A percentile compares a stretch with the other conserved stretches of the same genome.
Conservation (phyloP, 2,797 vertebrate species). For the Synaphobranchus kaupii region DNA sequence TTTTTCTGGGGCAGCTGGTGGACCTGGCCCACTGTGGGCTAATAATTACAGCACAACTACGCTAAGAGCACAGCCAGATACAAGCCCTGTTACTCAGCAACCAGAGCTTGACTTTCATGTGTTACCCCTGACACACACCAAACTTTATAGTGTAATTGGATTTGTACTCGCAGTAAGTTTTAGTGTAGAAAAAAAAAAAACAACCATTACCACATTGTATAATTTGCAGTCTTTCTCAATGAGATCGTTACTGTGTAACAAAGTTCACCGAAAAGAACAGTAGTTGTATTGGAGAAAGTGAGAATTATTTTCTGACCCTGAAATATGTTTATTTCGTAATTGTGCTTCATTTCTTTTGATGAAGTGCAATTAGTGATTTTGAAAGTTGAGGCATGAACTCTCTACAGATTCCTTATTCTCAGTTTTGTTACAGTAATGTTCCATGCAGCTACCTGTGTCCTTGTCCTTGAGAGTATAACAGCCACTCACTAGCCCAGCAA, state of each 20-base stretch:
- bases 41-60: not conserved
- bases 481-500: not conserved
- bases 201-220: not conserved
- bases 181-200: not conserved
- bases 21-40: not conserved
- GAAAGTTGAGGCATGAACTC: not conserved
- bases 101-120: not conserved
- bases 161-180: not conserved
- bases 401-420: not conserved
- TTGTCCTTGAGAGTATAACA: not conserved
- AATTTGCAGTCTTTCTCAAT: not conserved
- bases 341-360: not conserved
- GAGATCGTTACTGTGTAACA: not conserved
- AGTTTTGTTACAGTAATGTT: not conserved
- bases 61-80: not conserved
- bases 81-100: not conserved
- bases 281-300: not conserved
- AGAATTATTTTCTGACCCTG: not conserved
- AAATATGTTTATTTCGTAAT: not conserved
- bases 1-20: conserved; percentile 77
- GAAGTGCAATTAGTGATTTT: not conserved
- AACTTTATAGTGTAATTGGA: not conserved
- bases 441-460: not conserved
- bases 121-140: not conserved
- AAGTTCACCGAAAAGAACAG: not conserved